Percentiles rank a stretch among this genome's conserved stretches.
phyloP scores from a whole-genome alignment of 1,140 invertebrate genomes.

The Drosophila gunungcola region DNA sequence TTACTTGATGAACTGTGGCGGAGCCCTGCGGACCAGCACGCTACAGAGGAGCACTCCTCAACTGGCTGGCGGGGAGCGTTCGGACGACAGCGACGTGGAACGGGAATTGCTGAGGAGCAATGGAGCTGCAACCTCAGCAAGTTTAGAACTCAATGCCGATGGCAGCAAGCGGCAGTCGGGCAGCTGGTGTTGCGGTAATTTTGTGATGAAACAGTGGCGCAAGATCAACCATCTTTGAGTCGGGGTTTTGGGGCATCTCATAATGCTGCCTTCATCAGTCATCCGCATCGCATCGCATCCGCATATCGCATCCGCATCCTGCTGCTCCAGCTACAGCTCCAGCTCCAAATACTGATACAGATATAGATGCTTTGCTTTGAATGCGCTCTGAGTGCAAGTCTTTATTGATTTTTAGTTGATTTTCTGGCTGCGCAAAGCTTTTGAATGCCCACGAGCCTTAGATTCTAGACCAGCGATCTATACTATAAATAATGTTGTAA shows the following conservation, averaged over 20 bases:
- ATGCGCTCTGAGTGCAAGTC: constrained; percentile 54
- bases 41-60: constrained; percentile 69
- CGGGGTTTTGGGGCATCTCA: constrained; percentile 27
- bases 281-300: constrained; percentile 45
- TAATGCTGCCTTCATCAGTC: constrained; percentile 31
- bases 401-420: constrained; percentile 47
- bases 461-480: constrained; percentile 34
- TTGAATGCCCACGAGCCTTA: constrained; percentile 54
- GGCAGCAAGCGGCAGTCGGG: constrained; percentile 77
- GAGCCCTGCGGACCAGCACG: constrained; percentile 65
- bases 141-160: constrained; percentile 61
- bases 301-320: constrained; percentile 8
- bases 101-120: constrained; percentile 43
- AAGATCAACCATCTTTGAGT: constrained; percentile 85
- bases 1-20: constrained; percentile 77
- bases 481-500: constrained; percentile 10
- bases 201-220: constrained; percentile 86
- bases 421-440: constrained; percentile 63
- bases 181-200: constrained; percentile 87
- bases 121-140: constrained; percentile 11
- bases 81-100: constrained; percentile 71
- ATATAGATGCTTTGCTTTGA: constrained; percentile 64
- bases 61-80: constrained; percentile 61
- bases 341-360: constrained; percentile 30
- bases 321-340: constrained; percentile 24